A percentile compares a stretch with the other conserved stretches of the same genome.
These are phyloP conservation scores for Falco berigora DNA, from an alignment of 2,797 vertebrate genomes.

Conservation along the genomic window DNA sequence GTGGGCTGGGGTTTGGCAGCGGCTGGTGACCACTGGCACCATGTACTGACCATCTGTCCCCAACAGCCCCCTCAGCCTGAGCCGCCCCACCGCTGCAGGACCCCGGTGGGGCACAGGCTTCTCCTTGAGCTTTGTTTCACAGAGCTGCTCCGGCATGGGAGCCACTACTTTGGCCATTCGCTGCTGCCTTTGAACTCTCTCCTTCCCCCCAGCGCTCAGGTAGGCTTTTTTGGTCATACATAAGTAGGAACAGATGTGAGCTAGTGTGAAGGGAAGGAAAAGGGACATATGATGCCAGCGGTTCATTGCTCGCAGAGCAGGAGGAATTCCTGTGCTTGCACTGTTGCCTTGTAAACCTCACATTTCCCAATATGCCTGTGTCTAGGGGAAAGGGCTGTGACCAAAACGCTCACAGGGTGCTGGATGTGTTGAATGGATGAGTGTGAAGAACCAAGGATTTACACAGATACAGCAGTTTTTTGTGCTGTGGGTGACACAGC, in stretches of 20 bases:
- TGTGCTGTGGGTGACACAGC: neutral
- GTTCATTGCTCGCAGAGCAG: neutral
- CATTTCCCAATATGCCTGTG: neutral
- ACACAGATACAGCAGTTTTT: neutral
- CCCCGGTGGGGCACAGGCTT: neutral
- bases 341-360: neutral
- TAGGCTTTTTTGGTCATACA: neutral
- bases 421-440: neutral
- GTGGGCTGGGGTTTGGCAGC: neutral
- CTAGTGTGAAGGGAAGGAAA: neutral
- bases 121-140: neutral
- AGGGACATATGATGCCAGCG: neutral
- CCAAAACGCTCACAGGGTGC: neutral
- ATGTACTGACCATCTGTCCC: rapidly evolving
- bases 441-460: neutral
- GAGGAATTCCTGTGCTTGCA: neutral
- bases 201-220: neutral
- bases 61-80: neutral
- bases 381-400: neutral
- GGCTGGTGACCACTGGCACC: neutral
- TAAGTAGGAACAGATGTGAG: slow-evolving; percentile 27
- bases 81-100: neutral
- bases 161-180: rapidly evolving
- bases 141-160: neutral
- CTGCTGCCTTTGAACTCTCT: neutral